Evolutionary conservation across 2,888 invertebrate genomes (phyloP).

Genomic region (Epinotia demarniana): DNA sequence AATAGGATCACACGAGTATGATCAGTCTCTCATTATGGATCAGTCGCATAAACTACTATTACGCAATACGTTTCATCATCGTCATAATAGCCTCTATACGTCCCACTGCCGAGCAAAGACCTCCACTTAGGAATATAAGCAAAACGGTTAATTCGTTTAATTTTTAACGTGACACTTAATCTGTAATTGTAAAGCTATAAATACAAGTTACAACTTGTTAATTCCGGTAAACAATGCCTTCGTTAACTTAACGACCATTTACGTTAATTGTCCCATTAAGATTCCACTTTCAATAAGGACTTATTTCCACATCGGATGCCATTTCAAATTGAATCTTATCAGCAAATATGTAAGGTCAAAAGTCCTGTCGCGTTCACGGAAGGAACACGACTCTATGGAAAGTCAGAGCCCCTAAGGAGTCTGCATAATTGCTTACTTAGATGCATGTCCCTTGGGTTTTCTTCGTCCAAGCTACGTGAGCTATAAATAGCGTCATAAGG

Average conservation of each 20-base stretch:
- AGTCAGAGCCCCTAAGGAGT: neutral
- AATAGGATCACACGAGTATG: no score
- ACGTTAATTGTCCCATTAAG: conserved; percentile 13
- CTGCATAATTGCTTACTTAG: conserved; percentile 1
- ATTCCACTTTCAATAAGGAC: neutral
- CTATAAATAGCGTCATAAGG: no score
- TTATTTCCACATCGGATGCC: neutral
- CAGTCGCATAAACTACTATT: no score
- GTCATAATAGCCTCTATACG: no score
- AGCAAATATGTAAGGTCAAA: neutral
- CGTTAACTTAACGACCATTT: conserved; percentile 23
- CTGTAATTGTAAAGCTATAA: conserved; percentile 1
- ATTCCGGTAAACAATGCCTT: conserved; percentile 10
- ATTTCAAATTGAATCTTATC: neutral
- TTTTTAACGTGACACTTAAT: no score
- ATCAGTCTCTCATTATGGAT: no score
- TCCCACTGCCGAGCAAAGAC: no score
- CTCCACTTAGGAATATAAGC: no score
- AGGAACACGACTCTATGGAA: neutral
- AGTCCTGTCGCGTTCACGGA: neutral
- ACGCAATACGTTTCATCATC: no score
- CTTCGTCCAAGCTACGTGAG: no score
- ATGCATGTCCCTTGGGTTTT: neutral
- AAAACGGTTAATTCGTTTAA: no score
- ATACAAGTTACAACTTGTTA: conserved; percentile 14